Evolutionary conservation across 2,888 invertebrate genomes (phyloP), one percentile per base, ranked within the genome.

Genomic region (Tetramorium bicarinatum): DNA sequence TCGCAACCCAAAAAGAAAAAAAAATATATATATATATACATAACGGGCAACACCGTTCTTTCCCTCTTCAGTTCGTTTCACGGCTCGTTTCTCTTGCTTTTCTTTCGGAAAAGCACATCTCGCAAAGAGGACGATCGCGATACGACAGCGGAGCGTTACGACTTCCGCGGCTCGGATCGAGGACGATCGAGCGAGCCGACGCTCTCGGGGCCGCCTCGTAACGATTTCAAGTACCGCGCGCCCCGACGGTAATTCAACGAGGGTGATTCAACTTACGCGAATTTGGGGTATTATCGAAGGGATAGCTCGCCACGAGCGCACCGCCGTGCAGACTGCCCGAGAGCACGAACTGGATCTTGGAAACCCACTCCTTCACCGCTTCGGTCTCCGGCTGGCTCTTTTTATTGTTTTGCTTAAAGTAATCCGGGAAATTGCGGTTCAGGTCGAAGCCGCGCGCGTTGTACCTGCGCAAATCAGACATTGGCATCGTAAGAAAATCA

Each of bases 351-450:
- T 98, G 98, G 84, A 98, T 98, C 95, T 98, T 97, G 87, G 98
- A 97, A 85, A 99, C 97, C 99, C 99, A 99, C 92, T 98, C 97
- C 94, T 98, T 98, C 7, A 99, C 97, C 0, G 99, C 98, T 92
- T 97, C 97, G 0, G 99, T 99, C 95, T 99, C 99, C n/a, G 99
- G 98, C 94, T 99, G 99, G 0, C 97, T 97, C 91, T 97, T 97
- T 92, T 97, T 98, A 90, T 97, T 97, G 95, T 98, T 98, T 91
- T 97, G 96, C 93, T 98, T 98, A 95, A 99, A 98, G 95, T 97
- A 98, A 95, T 99, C 99, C 0, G 99, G 99, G 95, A 99, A 99
- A 95, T 99, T 99, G 81, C 99, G 97, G 95, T 99, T 99, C 91
- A 99, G 95, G 94, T 99, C 99, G 93, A 97, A 98, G 8, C 98